Evolutionary conservation across 1,140 invertebrate genomes (phyloP), one percentile per base, ranked within the genome.

Genomic region (Scylla paramamosain): DNA sequence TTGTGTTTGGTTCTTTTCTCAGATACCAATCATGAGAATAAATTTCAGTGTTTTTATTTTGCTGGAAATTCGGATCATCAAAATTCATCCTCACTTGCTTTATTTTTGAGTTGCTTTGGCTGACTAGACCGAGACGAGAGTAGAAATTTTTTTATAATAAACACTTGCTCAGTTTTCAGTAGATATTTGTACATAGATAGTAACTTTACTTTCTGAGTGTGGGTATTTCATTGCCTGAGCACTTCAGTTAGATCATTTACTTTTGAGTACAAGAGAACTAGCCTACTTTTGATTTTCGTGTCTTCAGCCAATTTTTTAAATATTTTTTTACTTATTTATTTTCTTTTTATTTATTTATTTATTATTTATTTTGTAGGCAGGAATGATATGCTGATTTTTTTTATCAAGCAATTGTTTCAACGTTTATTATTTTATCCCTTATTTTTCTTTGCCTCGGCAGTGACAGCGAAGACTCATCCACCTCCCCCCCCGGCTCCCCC

Each of bases 391-490:
- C 67, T 77, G 67, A 77, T 77, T 77, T 77, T 67, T 20, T 59
- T 59, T 39, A 59, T 59, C 10, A 59, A 59, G 52, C 52, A 4
- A 59, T 59, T 20, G 39, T 39, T 59, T 59, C 16, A n/a, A n/a
- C 25, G 7, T 77, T 77, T 77, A 77, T 77, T 77, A 77, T 77
- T 77, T 67, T 91, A 45, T 32, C 45, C 52, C 28, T 39, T 90
- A 83, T 89, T 84, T 95, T 59, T 67, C 88, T 95, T 95, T 95
- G 94, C 94, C 91, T 95, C 91, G 59, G 94, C 94, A 95, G 94
- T 92, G 94, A 95, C 94, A 95, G 94, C 94, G 94, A 95, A 48
- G 94, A 95, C 92, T 95, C 94, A 32, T 95, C 94, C 83, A 92
- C 90, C 52, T 95, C 94, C 90, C 91, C 94, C 45, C 91, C 94